These are phyloP conservation scores for Hermetia illucens DNA, from an alignment of 1,140 invertebrate species.

Conservation along the genomic window DNA sequence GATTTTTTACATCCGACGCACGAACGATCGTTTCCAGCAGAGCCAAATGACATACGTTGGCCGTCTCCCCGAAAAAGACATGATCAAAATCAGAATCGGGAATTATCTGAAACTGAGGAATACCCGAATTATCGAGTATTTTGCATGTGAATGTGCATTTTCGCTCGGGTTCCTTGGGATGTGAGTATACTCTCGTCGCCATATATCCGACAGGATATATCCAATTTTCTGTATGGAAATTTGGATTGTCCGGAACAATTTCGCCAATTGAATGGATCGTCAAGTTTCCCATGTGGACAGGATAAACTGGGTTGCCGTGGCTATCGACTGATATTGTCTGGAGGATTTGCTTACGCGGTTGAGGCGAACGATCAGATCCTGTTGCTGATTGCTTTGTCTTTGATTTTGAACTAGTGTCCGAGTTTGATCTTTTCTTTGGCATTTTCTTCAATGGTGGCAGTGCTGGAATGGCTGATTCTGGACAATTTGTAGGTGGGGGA, in stretches of 20 bases:
- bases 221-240: conserved; percentile 55
- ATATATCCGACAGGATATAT: conserved; percentile 73
- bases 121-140: conserved; percentile 53
- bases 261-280: conserved; percentile 67
- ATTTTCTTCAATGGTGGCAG: conserved; percentile 10
- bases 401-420: conserved; percentile 2
- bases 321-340: conserved; percentile 51
- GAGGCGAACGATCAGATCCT: no score
- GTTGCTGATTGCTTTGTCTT: conserved; percentile 17
- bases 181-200: conserved; percentile 62
- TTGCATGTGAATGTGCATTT: conserved; percentile 73
- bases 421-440: conserved; percentile 7
- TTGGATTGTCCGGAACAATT: conserved; percentile 49
- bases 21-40: conserved; percentile 48
- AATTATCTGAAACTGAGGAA: conserved; percentile 67
- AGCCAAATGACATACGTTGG: conserved; percentile 55
- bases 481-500: background rate
- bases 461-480: conserved; percentile 1
- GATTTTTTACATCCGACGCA: conserved; percentile 34
- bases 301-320: conserved; percentile 56
- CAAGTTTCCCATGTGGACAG: conserved; percentile 53
- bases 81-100: conserved; percentile 54
- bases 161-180: conserved; percentile 49
- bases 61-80: conserved; percentile 47
- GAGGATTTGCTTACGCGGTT: conserved; percentile 35